phyloP scores from a whole-genome alignment of 2,888 invertebrate species.

The Pantelozetes paolii region DNA sequence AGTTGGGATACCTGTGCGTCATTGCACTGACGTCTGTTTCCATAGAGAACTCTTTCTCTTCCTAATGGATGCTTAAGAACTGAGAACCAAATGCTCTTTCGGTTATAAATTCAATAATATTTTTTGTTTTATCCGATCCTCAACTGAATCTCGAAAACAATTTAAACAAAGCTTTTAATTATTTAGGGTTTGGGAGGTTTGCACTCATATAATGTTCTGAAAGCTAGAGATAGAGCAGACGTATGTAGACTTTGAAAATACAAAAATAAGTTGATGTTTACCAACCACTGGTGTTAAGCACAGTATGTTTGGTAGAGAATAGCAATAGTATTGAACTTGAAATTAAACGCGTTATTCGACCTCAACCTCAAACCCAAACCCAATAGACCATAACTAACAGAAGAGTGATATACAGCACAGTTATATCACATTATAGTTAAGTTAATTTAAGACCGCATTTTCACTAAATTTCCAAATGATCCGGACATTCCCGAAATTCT shows the following conservation, averaged over 20 bases:
- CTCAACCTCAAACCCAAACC: not conserved
- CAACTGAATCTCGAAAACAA: not conserved
- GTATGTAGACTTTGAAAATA: too few relatives aligned
- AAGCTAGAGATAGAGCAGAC: too few relatives aligned
- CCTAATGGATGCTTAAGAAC: slow-evolving; percentile 32
- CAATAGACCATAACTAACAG: not conserved
- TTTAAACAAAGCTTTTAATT: slow-evolving; percentile 3
- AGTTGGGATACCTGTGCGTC: slow-evolving; percentile 30
- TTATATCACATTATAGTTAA: not conserved
- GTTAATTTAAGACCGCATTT: not conserved
- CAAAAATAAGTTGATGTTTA: too few relatives aligned
- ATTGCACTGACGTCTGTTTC: slow-evolving; percentile 23
- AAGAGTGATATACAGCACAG: not conserved
- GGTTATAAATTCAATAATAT: not conserved
- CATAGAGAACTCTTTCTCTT: slow-evolving; percentile 24
- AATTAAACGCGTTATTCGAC: slow-evolving; percentile 2
- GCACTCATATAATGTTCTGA: too few relatives aligned
- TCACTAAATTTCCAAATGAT: not conserved
- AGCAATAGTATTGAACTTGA: not conserved
- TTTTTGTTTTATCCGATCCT: not conserved
- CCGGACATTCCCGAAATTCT: too few relatives aligned
- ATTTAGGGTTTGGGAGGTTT: not conserved
- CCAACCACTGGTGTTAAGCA: too few relatives aligned
- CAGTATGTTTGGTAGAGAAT: too few relatives aligned
- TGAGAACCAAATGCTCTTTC: not conserved